phyloP scores from a whole-genome alignment of 2,113 vertebrate species.

The Sialia sialis region DNA sequence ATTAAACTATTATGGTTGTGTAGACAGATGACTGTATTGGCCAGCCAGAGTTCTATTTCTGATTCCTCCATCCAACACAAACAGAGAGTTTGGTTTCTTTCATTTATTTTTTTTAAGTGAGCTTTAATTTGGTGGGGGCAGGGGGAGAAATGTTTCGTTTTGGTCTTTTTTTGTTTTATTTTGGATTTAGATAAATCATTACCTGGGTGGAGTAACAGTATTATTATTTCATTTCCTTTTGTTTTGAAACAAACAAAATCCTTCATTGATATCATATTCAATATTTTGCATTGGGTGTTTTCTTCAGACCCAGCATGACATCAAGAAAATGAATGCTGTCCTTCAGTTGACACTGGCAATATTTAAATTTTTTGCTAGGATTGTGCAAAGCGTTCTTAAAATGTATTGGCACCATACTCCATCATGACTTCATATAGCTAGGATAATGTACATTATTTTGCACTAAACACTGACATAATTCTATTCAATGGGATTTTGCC shows the following conservation, averaged over 20 bases:
- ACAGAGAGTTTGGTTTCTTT: not conserved
- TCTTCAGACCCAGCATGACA: not conserved
- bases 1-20: not conserved
- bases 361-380: not conserved
- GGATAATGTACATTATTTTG: constrained; percentile 20
- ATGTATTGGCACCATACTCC: not conserved
- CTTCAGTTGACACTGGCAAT: constrained; percentile 14
- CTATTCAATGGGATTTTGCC: not conserved
- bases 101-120: not conserved
- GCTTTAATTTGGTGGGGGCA: accelerated
- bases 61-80: not conserved
- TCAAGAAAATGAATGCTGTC: not conserved
- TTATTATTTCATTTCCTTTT: not conserved
- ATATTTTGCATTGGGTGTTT: not conserved
- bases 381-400: not conserved
- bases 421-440: constrained; percentile 20
- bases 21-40: not conserved
- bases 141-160: not conserved
- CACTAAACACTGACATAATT: constrained; percentile 23
- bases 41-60: not conserved
- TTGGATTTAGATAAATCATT: not conserved
- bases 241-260: constrained; percentile 11
- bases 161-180: not conserved
- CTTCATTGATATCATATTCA: not conserved
- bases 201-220: not conserved